Base-by-base conservation (phyloP, 2,797 vertebrate genomes). In the Paedocypris micromegethes region DNA sequence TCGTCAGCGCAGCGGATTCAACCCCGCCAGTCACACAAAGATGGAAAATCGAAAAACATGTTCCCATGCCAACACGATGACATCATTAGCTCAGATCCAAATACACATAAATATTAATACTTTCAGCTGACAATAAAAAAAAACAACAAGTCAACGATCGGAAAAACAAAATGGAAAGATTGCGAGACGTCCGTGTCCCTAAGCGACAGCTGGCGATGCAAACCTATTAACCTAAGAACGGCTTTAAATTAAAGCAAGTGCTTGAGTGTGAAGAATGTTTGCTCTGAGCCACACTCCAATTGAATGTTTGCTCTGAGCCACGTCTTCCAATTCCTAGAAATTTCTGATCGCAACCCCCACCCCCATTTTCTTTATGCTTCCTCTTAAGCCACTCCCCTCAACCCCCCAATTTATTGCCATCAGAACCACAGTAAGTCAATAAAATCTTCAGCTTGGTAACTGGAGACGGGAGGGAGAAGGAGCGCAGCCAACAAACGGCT, bases 401-500 rank as follows among this genome's bases (percentile, higher is more conserved):
- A 58, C 63, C 52, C 56, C 47, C 47, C 73, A 63, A 67, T 75
- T 64, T 74, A 61, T 77, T 71, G 71, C 70, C 59, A 76, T 72
- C 63, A 47, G 47, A 73, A 70, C 70, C 53, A 73, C 57, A 62
- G 68, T 5, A 62, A 68, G 71, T 76, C 70, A 74, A 74, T 72
- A 76, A 76, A 74, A 68, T 63, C 59, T 45, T 60, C 52, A 59
- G 52, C 54, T 68, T 58, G 73, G 75, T 52, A 68, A 58, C 39
- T 42, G 44, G 57, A 69, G 55, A 69, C 48, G 62, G 80, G 82
- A 84, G 79, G 78, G 72, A 56, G 79, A 78, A 75, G 41, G 45
- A 77, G n/a, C 64, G 79, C 75, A 75, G 79, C 71, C 82, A 80
- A 53, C 54, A 72, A 83, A 78, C 62, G 74, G 55, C 80, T 77